phyloP scores from a whole-genome alignment of 2,113 vertebrate genomes.

The Cettia cetti region DNA sequence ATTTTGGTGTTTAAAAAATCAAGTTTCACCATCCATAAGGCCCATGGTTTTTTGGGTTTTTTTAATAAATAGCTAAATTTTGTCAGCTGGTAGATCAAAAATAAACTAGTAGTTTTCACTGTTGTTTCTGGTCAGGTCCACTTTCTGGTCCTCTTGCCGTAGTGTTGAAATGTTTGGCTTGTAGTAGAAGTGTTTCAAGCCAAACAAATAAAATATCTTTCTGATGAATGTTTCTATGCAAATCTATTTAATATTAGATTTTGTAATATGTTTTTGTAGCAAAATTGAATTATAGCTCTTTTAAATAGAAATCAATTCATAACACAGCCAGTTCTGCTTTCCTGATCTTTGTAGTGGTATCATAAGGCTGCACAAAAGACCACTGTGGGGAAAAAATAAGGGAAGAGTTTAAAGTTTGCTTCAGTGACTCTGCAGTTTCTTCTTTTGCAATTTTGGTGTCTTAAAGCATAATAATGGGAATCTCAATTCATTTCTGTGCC shows the following conservation, averaged over 20 bases:
- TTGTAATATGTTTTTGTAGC: conserved; percentile 59
- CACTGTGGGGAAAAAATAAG: neutral
- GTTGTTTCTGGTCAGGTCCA: conserved; percentile 56
- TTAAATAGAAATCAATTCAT: conserved; percentile 37
- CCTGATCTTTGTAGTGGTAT: conserved; percentile 11
- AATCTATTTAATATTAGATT: conserved; percentile 50
- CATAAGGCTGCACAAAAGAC: conserved; percentile 11
- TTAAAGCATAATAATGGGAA: neutral
- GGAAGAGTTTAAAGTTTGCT: neutral
- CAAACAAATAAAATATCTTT: conserved; percentile 65
- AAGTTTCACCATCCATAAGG: neutral
- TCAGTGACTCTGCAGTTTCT: neutral
- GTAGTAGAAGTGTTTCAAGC: conserved; percentile 60
- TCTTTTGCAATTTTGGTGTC: neutral
- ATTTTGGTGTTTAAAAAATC: neutral
- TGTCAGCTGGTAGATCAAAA: conserved; percentile 49
- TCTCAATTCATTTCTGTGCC: neutral
- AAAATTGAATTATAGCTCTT: conserved; percentile 50
- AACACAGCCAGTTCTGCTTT: neutral
- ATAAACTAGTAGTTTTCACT: conserved; percentile 25
- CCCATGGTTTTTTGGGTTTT: neutral
- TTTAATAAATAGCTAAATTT: conserved; percentile 9
- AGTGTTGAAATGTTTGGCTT: conserved; percentile 57
- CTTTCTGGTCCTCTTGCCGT: conserved; percentile 28
- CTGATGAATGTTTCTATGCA: conserved; percentile 62